A percentile compares a stretch with the other conserved stretches of the same genome.
These are phyloP conservation scores for Mobula birostris DNA, from an alignment of 2,113 vertebrate species.

Conservation along the genomic window DNA sequence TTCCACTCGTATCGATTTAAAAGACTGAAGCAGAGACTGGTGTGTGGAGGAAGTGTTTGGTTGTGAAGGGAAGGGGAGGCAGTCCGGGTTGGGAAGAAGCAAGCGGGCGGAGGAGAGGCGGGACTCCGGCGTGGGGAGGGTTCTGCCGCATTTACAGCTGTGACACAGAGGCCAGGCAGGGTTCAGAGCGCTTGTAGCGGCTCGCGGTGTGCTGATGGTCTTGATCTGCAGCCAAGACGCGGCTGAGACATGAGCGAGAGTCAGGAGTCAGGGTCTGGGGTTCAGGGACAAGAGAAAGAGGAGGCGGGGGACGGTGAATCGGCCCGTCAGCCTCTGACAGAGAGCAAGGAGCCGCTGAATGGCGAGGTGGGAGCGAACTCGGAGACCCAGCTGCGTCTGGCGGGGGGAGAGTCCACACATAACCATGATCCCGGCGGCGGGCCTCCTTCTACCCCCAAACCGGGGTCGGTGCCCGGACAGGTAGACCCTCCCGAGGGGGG, in stretches of 20 bases:
- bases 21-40: background rate
- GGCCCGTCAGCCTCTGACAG: background rate
- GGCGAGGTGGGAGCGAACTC: background rate
- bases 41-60: too few relatives aligned
- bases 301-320: background rate
- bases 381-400: background rate
- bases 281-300: background rate
- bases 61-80: too few relatives aligned
- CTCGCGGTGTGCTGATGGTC: background rate
- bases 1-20: background rate
- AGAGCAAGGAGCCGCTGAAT: background rate
- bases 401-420: background rate
- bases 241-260: background rate
- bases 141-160: too few relatives aligned
- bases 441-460: too few relatives aligned
- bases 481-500: conserved; percentile 77
- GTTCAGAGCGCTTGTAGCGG: background rate
- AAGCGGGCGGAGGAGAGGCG: too few relatives aligned
- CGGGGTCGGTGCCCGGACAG: too few relatives aligned
- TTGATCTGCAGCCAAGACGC: background rate
- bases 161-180: conserved; percentile 32
- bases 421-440: background rate
- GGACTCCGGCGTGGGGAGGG: too few relatives aligned
- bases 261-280: background rate
- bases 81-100: too few relatives aligned